These are phyloP conservation scores for Phenganax stokvisi DNA, from an alignment of 92 coral and sea anemone genomes.

Conservation along the genomic window DNA sequence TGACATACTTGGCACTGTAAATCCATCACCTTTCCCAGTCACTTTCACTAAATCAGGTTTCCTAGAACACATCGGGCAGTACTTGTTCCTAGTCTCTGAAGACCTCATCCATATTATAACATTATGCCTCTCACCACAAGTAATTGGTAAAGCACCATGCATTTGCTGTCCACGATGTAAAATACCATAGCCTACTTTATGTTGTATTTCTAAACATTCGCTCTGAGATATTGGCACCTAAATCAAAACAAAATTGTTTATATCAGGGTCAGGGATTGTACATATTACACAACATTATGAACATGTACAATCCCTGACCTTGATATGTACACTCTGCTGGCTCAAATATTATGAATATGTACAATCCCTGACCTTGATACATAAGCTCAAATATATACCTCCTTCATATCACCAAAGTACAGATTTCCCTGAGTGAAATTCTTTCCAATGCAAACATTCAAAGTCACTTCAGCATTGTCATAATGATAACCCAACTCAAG, in stretches of 20 bases:
- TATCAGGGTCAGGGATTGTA: background rate
- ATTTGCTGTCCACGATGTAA: conserved; percentile 90
- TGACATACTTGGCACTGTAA: conserved; percentile 38
- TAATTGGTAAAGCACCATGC: conserved; percentile 90
- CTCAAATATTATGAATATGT: background rate
- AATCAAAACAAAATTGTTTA: background rate
- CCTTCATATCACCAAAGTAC: conserved; percentile 88
- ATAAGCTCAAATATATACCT: conserved; percentile 46
- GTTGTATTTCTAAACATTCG: conserved; percentile 66
- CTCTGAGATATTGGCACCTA: conserved; percentile 67
- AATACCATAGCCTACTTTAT: conserved; percentile 60
- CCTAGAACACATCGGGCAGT: conserved; percentile 83
- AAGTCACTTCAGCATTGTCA: conserved; percentile 93
- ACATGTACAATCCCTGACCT: too few relatives aligned
- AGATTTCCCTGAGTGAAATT: conserved; percentile 74
- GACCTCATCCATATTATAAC: conserved; percentile 92
- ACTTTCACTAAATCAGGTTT: conserved; percentile 61
- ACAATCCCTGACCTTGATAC: background rate
- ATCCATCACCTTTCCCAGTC: conserved; percentile 75
- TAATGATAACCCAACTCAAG: conserved; percentile 80
- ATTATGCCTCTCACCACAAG: conserved; percentile 73
- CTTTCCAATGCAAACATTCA: conserved; percentile 83
- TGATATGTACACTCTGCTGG: too few relatives aligned
- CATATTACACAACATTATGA: too few relatives aligned
- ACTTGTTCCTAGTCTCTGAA: conserved; percentile 62